phyloP scores from a whole-genome alignment of 2,888 invertebrate species.

The Heliconius ethilla region DNA sequence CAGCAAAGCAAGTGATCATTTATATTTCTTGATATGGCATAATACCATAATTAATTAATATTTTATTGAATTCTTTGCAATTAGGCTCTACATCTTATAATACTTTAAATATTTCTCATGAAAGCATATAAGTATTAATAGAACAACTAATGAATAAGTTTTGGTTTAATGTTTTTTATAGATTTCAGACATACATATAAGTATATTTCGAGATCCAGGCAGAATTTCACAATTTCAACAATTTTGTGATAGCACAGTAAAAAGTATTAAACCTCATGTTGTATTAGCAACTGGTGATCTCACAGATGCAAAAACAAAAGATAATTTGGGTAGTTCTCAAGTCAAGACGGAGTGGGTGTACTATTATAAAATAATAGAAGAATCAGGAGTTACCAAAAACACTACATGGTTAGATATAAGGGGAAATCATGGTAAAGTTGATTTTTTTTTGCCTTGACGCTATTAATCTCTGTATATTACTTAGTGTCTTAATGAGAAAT shows the following conservation, averaged over 20 bases:
- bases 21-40: no score
- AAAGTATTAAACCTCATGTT: slow-evolving; percentile 86
- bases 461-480: no score
- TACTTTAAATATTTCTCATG: not conserved
- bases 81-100: not conserved
- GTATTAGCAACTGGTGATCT: slow-evolving; percentile 94
- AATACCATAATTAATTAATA: no score
- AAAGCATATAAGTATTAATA: not conserved
- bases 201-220: slow-evolving; percentile 88
- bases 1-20: not conserved
- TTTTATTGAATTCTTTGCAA: not conserved
- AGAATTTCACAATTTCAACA: slow-evolving; percentile 89
- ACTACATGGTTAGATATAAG: slow-evolving; percentile 94
- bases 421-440: slow-evolving; percentile 92
- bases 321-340: slow-evolving; percentile 91
- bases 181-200: slow-evolving; percentile 95
- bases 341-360: slow-evolving; percentile 91
- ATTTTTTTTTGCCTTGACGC: not conserved
- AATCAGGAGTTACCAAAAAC: slow-evolving; percentile 84
- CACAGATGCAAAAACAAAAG: slow-evolving; percentile 91
- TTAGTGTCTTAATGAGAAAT: no score
- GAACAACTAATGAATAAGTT: not conserved
- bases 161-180: slow-evolving; percentile 56
- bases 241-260: slow-evolving; percentile 89
- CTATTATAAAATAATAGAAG: slow-evolving; percentile 86